Evolutionary conservation across 2,113 vertebrate genomes (phyloP).

Genomic region (Chunga burmeisteri): DNA sequence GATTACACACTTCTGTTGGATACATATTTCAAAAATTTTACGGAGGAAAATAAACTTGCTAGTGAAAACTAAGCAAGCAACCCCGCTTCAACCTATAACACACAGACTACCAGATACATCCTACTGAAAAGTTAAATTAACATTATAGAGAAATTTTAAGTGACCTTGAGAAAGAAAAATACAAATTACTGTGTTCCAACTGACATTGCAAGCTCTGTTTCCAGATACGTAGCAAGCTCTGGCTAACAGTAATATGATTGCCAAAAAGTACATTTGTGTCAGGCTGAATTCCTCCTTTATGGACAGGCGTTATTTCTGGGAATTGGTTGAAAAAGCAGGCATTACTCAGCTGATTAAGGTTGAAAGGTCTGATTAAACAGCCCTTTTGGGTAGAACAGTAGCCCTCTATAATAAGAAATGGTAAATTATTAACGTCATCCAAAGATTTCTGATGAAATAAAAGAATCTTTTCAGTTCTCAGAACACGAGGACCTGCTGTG

Average conservation of each 20-base stretch:
- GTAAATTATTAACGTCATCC: background rate
- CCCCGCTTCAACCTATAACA: background rate
- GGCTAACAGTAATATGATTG: background rate
- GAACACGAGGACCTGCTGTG: background rate
- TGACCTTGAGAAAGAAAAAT: background rate
- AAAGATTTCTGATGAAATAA: background rate
- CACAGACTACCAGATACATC: background rate
- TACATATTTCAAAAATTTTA: background rate
- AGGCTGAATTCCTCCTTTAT: background rate
- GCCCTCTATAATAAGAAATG: background rate
- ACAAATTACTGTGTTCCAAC: background rate
- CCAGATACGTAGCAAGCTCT: background rate
- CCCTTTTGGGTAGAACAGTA: background rate
- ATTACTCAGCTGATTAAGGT: background rate
- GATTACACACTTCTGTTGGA: background rate
- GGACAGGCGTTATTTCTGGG: background rate
- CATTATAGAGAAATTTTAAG: background rate
- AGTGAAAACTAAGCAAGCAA: background rate
- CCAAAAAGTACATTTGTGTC: background rate
- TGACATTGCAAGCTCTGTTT: background rate
- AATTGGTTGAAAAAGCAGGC: background rate
- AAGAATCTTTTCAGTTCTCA: background rate
- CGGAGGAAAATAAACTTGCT: background rate
- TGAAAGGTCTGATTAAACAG: conserved; percentile 1
- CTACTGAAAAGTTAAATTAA: background rate